phyloP scores from a whole-genome alignment of 2,888 invertebrate species.

The Lepidocyrtoides sp. region DNA sequence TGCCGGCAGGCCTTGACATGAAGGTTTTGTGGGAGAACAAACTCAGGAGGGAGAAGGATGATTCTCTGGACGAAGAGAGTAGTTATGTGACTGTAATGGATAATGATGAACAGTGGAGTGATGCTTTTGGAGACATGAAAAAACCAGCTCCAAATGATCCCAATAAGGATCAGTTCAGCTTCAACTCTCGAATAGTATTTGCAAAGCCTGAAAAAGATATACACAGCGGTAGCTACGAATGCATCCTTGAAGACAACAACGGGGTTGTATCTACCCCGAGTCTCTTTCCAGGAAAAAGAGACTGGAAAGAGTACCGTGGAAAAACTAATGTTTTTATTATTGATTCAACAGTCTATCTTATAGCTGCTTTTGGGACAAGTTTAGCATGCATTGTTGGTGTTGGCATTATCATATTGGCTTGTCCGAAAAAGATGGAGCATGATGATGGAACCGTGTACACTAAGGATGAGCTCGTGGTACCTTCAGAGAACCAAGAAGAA shows the following conservation, averaged over 20 bases:
- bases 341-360: not conserved
- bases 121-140: conserved; percentile 10
- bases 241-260: conserved; percentile 68
- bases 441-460: conserved; percentile 75
- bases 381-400: conserved; percentile 8
- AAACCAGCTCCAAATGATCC: not conserved
- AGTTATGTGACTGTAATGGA: not conserved
- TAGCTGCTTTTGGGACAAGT: not conserved
- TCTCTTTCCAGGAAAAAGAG: not conserved
- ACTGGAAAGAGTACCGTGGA: conserved; percentile 52
- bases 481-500: not conserved
- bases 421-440: conserved; percentile 67
- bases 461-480: conserved; percentile 57
- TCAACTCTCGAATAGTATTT: conserved; percentile 31
- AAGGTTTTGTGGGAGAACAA: not conserved
- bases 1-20: not conserved
- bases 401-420: conserved; percentile 4
- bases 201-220: not conserved
- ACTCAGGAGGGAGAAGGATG: not conserved
- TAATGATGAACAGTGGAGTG: conserved; percentile 38
- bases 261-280: conserved; percentile 60
- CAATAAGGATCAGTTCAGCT: not conserved
- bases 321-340: conserved; percentile 55
- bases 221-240: conserved; percentile 60
- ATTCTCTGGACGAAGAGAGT: not conserved